Evolutionary conservation across 2,797 vertebrate genomes (phyloP).

Genomic region (Pipistrellus nathusii): DNA sequence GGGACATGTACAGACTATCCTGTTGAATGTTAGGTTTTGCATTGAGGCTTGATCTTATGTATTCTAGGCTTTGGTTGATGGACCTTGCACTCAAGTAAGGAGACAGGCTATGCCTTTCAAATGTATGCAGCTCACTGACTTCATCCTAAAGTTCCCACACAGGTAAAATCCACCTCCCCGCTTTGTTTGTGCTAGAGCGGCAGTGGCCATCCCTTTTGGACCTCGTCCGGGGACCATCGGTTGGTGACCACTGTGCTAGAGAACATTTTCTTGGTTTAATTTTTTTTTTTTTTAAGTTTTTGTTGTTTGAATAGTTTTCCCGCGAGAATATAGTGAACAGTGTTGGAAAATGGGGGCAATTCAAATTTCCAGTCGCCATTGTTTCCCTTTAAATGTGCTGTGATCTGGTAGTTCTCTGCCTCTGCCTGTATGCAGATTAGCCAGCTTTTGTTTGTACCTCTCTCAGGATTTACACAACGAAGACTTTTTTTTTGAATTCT

Average conservation of each 20-base stretch:
- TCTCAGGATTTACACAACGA: not conserved
- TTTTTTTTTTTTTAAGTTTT: not conserved
- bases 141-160: conserved; percentile 97
- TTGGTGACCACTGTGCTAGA: not conserved
- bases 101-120: conserved; percentile 98
- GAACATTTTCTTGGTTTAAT: not conserved
- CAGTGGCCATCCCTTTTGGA: too few relatives aligned
- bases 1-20: not conserved
- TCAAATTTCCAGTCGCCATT: not conserved
- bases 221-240: too few relatives aligned
- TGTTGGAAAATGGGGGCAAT: not conserved
- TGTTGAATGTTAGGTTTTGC: not conserved
- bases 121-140: conserved; percentile 99
- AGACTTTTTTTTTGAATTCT: not conserved
- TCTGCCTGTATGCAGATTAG: not conserved
- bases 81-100: conserved; percentile 95
- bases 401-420: not conserved
- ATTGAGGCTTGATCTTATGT: accelerated
- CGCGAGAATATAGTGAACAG: not conserved
- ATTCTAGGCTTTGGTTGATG: conserved; percentile 95
- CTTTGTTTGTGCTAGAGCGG: not conserved
- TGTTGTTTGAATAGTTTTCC: not conserved
- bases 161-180: conserved; percentile 88
- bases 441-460: not conserved
- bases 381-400: not conserved